Evolutionary conservation across 2,797 vertebrate genomes (phyloP).

Genomic region (Cossypha polioptera): DNA sequence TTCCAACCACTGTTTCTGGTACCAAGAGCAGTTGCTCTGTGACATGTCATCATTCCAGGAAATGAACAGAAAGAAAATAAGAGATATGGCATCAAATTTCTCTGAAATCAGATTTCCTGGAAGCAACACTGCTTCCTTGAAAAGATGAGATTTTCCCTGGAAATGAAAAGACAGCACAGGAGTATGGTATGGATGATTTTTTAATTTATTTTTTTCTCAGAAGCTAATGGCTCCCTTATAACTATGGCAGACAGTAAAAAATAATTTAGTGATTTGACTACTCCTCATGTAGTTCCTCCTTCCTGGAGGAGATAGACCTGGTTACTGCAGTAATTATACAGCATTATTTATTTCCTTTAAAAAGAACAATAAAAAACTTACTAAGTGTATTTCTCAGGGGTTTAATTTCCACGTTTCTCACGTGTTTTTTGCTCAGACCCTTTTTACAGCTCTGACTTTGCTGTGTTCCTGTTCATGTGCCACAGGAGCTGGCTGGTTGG

Average conservation of each 20-base stretch:
- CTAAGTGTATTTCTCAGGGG: not conserved
- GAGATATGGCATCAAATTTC: not conserved
- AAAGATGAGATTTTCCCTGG: not conserved
- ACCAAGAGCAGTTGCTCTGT: not conserved
- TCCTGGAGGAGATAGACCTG: not conserved
- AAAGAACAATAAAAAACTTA: not conserved
- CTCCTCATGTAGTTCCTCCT: not conserved
- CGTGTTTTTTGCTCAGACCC: not conserved
- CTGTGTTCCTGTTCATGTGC: constrained; percentile 25
- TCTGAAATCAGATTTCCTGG: not conserved
- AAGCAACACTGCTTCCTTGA: not conserved
- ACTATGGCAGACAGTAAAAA: not conserved
- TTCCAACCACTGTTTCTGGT: not conserved
- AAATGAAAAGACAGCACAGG: not conserved
- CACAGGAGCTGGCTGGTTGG: not conserved
- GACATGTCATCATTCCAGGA: not conserved
- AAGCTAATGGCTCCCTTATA: not conserved
- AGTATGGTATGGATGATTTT: not conserved
- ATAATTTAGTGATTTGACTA: not conserved
- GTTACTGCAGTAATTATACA: not conserved
- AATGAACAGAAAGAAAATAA: not conserved
- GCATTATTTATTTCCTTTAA: not conserved
- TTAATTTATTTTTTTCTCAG: not conserved
- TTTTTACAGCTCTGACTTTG: not conserved
- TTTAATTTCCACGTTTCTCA: not conserved